These are phyloP conservation scores for Malacoctenus gilli DNA, from an alignment of 2,797 vertebrate species.

Conservation along the genomic window DNA sequence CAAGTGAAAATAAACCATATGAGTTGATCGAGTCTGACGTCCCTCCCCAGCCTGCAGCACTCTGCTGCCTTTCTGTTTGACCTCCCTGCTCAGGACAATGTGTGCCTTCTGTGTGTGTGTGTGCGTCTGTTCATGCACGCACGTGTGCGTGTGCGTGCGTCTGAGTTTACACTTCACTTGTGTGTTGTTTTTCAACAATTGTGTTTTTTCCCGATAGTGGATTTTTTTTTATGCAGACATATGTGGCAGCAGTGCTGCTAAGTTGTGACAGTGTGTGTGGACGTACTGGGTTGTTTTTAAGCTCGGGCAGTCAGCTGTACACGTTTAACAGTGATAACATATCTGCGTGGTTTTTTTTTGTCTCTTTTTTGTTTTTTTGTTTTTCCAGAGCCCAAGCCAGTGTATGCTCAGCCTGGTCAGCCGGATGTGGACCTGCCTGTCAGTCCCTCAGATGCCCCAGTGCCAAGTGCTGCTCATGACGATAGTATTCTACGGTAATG, in stretches of 20 bases:
- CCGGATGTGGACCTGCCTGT: slow-evolving; percentile 98
- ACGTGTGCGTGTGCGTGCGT: slow-evolving; percentile 22
- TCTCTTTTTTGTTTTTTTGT: slow-evolving; percentile 13
- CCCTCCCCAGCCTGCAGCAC: slow-evolving; percentile 66
- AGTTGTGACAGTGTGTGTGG: slow-evolving; percentile 1
- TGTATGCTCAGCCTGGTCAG: slow-evolving; percentile 97
- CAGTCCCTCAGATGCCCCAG: slow-evolving; percentile 94
- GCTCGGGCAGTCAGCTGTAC: too few relatives aligned
- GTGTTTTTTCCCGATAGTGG: slow-evolving; percentile 8
- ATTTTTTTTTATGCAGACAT: slow-evolving; percentile 4
- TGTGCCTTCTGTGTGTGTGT: slow-evolving; percentile 32
- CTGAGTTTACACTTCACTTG: slow-evolving; percentile 7
- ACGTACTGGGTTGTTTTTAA: too few relatives aligned
- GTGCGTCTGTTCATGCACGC: neutral
- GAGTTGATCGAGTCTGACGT: slow-evolving; percentile 78
- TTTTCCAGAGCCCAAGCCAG: slow-evolving; percentile 92
- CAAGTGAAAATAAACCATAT: slow-evolving; percentile 71
- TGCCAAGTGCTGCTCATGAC: slow-evolving; percentile 91
- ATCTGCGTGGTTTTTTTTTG: too few relatives aligned
- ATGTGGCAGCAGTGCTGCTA: slow-evolving; percentile 7
- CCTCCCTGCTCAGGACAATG: slow-evolving; percentile 65
- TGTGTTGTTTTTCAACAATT: slow-evolving; percentile 2
- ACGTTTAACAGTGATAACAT: too few relatives aligned
- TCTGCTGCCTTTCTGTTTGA: slow-evolving; percentile 72
- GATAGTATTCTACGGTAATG: slow-evolving; percentile 93